These are phyloP conservation scores for Podilymbus podiceps DNA, from an alignment of 2,113 vertebrate species.

Conservation along the genomic window DNA sequence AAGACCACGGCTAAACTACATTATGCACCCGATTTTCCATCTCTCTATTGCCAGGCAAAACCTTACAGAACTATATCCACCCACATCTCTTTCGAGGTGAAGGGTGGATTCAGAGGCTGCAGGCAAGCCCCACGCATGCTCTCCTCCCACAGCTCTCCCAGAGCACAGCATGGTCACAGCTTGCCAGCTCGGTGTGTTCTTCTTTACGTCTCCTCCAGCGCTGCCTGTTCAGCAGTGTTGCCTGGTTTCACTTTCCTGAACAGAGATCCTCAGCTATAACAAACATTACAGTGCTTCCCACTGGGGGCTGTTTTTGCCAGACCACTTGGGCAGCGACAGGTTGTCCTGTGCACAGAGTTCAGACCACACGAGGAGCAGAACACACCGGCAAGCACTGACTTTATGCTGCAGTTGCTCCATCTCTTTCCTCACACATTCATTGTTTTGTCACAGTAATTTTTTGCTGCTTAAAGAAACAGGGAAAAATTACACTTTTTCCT, in stretches of 20 bases:
- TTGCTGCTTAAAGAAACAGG: constrained; percentile 55
- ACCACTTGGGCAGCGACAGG: background rate
- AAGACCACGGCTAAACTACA: background rate
- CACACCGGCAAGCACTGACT: constrained; percentile 68
- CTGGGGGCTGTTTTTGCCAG: background rate
- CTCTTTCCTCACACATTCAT: constrained; percentile 75
- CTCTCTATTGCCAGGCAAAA: background rate
- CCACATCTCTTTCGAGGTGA: background rate
- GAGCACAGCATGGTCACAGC: background rate
- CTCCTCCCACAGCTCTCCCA: background rate
- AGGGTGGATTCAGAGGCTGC: background rate
- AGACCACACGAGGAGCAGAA: background rate
- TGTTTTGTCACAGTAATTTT: constrained; percentile 75
- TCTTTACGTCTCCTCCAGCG: background rate
- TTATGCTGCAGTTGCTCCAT: constrained; percentile 77
- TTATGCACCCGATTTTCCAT: background rate
- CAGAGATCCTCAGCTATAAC: background rate
- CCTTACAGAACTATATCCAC: background rate
- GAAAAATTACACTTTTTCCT: background rate
- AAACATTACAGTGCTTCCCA: background rate
- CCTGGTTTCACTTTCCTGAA: background rate
- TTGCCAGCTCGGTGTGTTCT: background rate
- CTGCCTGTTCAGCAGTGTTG: background rate
- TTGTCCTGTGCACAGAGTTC: background rate
- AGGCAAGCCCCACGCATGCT: background rate